These are phyloP conservation scores for Plectrocnemia conspersa DNA, from an alignment of 1,140 invertebrate genomes.

Conservation along the genomic window DNA sequence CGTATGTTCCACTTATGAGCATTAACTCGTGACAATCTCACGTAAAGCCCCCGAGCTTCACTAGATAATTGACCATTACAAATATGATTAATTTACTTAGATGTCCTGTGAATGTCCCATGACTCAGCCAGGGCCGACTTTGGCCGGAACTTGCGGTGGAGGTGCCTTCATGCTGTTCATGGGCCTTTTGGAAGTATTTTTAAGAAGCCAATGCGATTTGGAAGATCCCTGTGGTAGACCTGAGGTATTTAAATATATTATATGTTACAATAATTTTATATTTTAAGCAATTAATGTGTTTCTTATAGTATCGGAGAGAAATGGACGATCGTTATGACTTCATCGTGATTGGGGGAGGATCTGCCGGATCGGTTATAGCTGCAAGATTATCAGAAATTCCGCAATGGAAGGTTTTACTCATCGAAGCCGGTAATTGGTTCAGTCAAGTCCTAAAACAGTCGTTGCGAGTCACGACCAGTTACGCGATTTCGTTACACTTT, in stretches of 20 bases:
- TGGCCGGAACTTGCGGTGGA: slow-evolving; percentile 75
- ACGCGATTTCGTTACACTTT: too few relatives aligned
- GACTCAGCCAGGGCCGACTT: slow-evolving; percentile 68
- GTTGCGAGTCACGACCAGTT: too few relatives aligned
- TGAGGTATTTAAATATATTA: too few relatives aligned
- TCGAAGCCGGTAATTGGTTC: slow-evolving; percentile 67
- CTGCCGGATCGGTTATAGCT: slow-evolving; percentile 77
- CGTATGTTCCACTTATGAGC: too few relatives aligned
- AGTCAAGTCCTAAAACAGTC: too few relatives aligned
- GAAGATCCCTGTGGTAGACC: slow-evolving; percentile 77
- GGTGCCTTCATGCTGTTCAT: slow-evolving; percentile 81
- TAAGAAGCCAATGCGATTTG: slow-evolving; percentile 76
- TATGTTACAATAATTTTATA: too few relatives aligned
- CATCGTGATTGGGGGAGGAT: slow-evolving; percentile 83
- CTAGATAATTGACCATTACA: too few relatives aligned
- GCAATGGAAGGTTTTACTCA: slow-evolving; percentile 70
- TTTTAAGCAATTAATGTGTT: background rate
- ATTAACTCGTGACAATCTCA: too few relatives aligned
- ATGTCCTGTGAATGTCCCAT: slow-evolving; percentile 68
- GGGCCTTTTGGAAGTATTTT: slow-evolving; percentile 77
- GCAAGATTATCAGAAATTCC: slow-evolving; percentile 74
- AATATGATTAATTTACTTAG: slow-evolving; percentile 24
- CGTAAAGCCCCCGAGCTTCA: too few relatives aligned
- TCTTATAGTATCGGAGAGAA: slow-evolving; percentile 51
- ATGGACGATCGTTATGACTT: slow-evolving; percentile 73